Base-by-base conservation (phyloP, 2,888 invertebrate genomes). In the Priocnemis perturbator region DNA sequence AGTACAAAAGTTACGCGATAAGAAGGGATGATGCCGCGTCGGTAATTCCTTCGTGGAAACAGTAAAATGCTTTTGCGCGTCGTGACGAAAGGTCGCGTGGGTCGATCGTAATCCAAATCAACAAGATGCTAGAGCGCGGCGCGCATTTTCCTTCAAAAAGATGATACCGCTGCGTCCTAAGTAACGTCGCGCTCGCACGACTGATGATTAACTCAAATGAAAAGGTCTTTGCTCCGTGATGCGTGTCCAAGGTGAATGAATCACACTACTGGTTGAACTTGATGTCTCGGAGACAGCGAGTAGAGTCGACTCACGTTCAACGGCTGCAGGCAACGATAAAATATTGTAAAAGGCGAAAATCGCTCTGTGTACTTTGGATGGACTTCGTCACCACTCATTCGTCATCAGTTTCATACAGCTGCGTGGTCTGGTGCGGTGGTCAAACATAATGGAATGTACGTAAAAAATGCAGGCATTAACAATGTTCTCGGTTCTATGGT, bases 161-260 rank as follows among this genome's bases (percentile, higher is more conserved):
- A 37, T 37, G 37, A 5, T 11, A 11, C 7, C 37, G 37, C 14
- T 1, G 37, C 37, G 7, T 26, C 26, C 7, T 26, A 26, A 26
- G 37, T 5, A 37, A 37, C 14, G 37, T 37, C 15, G 37, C 21
- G 44, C 14, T 53, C 3, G 20, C 2, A 4, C n/a, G n/a, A 0
- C 37, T 11, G 37, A 37, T 37, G 37, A 26, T 20, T 20, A 21
- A 7, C 20, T 3, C 20, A 14, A 52, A 60, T 30, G 4, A 56
- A 50, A 47, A 71, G 55, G 66, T 71, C 58, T 71, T 73, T 71
- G 78, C 50, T 47, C 56, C 14, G 21, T 21, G 53, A 52, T 57
- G 47, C 57, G 44, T 56, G 30, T 67, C 37, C 53, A 69, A 66
- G 63, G 59, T 19, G 47, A 55, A 14, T 64, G 61, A 71, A 52